These are phyloP conservation scores for Leucophenga varia DNA, from an alignment of 1,140 invertebrate genomes.

Conservation along the genomic window DNA sequence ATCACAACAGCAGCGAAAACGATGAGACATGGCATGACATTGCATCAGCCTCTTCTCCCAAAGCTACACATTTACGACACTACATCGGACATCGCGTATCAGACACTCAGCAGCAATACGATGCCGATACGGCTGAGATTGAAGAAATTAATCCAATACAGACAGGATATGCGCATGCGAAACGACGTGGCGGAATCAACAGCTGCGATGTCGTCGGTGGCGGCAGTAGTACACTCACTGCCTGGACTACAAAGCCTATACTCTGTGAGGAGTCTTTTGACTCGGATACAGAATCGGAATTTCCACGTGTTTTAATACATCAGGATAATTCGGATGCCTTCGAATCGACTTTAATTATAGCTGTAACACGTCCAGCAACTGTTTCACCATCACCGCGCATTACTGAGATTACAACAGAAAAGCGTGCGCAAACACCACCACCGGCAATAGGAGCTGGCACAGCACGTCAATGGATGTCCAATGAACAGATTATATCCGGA, in stretches of 20 bases:
- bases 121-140: too few species aligned
- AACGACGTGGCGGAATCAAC: too few species aligned
- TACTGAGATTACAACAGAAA: background rate
- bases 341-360: constrained; percentile 20
- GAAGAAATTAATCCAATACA: too few species aligned
- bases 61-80: too few species aligned
- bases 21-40: constrained; percentile 9
- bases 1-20: too few species aligned
- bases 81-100: too few species aligned
- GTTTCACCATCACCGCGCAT: too few species aligned
- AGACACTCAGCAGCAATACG: too few species aligned
- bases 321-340: constrained; percentile 18
- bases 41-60: constrained; percentile 14
- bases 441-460: constrained; percentile 2
- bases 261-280: constrained; percentile 28
- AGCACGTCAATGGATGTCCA: constrained; percentile 2
- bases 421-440: too few species aligned
- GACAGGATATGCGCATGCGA: too few species aligned
- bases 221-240: background rate
- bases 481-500: too few species aligned
- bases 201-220: constrained; percentile 1
- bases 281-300: background rate
- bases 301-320: constrained; percentile 17
- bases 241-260: too few species aligned
- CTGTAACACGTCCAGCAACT: constrained; percentile 22